Percentiles rank a stretch among this genome's conserved stretches.
These are phyloP conservation scores for Semicossyphus pulcher DNA, from an alignment of 2,113 vertebrate species.

Conservation along the genomic window DNA sequence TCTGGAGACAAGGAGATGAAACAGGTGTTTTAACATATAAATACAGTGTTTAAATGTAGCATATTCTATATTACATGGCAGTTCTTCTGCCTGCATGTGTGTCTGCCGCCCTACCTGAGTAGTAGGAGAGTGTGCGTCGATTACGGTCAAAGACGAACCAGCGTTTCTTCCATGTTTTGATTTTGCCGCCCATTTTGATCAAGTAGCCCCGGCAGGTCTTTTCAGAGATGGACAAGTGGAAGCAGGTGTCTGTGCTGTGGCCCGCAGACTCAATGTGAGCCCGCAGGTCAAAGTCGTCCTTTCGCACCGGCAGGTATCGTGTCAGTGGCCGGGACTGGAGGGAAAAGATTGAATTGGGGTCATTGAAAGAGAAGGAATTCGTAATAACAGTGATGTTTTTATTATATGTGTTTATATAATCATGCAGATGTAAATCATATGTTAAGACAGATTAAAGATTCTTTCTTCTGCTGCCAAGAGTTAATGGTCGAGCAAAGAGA, in stretches of 20 bases:
- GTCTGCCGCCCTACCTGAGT: constrained; percentile 83
- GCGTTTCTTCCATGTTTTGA: constrained; percentile 97
- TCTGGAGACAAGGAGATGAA: constrained; percentile 85
- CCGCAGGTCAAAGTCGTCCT: constrained; percentile 94
- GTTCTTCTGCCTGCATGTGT: too few relatives aligned
- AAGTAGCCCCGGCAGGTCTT: constrained; percentile 97
- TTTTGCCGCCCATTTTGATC: constrained; percentile 98
- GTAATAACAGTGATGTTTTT: neutral
- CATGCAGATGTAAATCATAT: constrained; percentile 10
- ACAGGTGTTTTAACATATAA: neutral
- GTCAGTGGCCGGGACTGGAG: constrained; percentile 92
- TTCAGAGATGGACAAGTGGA: constrained; percentile 92
- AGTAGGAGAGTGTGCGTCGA: constrained; percentile 94
- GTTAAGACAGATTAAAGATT: constrained; percentile 1
- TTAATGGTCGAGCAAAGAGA: constrained; percentile 5
- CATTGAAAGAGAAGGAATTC: neutral
- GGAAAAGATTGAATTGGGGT: neutral
- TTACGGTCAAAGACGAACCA: constrained; percentile 98
- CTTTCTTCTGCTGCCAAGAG: constrained; percentile 38
- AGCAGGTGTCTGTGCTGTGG: constrained; percentile 93
- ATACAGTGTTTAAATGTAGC: neutral
- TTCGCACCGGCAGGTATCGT: constrained; percentile 93
- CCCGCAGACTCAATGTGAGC: constrained; percentile 94
- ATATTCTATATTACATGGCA: neutral
- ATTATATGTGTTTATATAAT: neutral